Evolutionary conservation across 2,888 invertebrate genomes (phyloP).

Genomic region (Caenorhabditis sp.): DNA sequence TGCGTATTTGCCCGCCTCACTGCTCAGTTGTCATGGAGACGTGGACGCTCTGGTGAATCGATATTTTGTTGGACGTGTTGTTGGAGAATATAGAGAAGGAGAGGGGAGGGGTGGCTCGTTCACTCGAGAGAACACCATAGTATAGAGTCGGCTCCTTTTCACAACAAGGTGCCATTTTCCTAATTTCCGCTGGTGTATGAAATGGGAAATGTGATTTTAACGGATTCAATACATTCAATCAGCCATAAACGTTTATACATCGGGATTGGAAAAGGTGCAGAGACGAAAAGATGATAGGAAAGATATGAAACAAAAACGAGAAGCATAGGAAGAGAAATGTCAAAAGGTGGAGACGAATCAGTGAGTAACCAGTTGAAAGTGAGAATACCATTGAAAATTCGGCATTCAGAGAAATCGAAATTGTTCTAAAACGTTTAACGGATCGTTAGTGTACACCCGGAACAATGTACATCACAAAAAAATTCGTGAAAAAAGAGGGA

Average conservation of each 20-base stretch:
- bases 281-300: not conserved
- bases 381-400: too few relatives aligned
- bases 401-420: too few relatives aligned
- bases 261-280: too few relatives aligned
- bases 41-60: conserved; percentile 6
- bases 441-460: conserved; percentile 30
- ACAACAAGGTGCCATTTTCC: not conserved
- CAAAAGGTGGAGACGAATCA: not conserved
- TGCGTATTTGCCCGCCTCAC: not conserved
- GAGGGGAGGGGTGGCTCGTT: not conserved
- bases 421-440: too few relatives aligned
- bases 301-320: conserved; percentile 20
- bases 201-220: not conserved
- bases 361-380: conserved; percentile 12
- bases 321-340: conserved; percentile 31
- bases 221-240: not conserved
- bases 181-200: too few relatives aligned
- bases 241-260: too few relatives aligned
- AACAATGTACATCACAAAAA: conserved; percentile 35
- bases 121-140: not conserved
- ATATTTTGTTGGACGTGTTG: not conserved
- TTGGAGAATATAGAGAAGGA: not conserved
- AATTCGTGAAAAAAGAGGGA: conserved; percentile 6
- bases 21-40: conserved; percentile 8
- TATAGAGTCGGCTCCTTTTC: not conserved